Conservation (phyloP, 2,113 vertebrate species). For the Lycocorax pyrrhopterus region DNA sequence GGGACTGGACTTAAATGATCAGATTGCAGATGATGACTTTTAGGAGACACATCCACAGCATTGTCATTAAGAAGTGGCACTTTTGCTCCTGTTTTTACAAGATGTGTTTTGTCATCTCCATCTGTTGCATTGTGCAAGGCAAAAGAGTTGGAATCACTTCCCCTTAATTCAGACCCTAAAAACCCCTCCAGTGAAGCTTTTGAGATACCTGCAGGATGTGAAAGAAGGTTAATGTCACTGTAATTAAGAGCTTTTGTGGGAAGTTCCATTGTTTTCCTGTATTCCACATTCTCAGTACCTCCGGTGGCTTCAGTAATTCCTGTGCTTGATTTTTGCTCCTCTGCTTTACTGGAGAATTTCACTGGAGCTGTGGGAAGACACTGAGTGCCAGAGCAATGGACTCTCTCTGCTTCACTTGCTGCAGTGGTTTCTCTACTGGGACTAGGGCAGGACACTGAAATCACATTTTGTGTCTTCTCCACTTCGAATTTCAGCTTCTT, state of each 20-base stretch:
- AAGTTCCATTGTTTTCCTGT: neutral
- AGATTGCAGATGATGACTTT: neutral
- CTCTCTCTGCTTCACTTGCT: neutral
- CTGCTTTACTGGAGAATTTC: neutral
- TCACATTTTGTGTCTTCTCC: neutral
- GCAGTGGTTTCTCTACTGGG: neutral
- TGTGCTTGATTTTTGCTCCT: neutral
- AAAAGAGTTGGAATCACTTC: neutral
- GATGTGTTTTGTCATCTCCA: neutral
- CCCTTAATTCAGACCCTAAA: neutral
- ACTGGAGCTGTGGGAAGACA: neutral
- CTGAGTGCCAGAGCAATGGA: neutral
- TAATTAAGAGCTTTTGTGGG: neutral
- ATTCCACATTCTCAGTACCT: neutral
- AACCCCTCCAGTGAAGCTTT: neutral
- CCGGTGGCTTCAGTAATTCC: neutral
- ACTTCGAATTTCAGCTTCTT: conserved; percentile 84
- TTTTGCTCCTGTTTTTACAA: neutral
- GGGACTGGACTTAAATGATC: neutral
- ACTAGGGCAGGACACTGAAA: neutral
- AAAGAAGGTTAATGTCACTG: neutral
- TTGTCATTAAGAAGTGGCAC: neutral
- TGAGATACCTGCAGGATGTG: neutral
- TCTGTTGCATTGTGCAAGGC: neutral
- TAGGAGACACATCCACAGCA: neutral